phyloP scores from a whole-genome alignment of 1,140 invertebrate species.

The Anthonomus grandis region DNA sequence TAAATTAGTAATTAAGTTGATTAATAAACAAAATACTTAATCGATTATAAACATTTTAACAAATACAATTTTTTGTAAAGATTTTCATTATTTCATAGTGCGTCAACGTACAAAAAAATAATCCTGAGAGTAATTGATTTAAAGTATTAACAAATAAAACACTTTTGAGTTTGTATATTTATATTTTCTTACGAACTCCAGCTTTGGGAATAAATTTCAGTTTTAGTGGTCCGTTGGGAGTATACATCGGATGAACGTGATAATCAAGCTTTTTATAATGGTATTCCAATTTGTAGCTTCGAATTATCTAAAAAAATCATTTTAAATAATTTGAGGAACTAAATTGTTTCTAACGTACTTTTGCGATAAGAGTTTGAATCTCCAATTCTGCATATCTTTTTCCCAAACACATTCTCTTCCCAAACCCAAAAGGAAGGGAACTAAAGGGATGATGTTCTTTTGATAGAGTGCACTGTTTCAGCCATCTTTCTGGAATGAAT shows the following conservation, averaged over 20 bases:
- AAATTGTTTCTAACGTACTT: conserved; percentile 52
- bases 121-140: too few species aligned
- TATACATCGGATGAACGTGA: conserved; percentile 70
- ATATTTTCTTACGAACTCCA: too few species aligned
- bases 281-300: conserved; percentile 64
- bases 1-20: too few species aligned
- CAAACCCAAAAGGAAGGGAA: conserved; percentile 71
- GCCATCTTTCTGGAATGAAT: conserved; percentile 78
- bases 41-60: too few species aligned
- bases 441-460: conserved; percentile 58
- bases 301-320: conserved; percentile 66
- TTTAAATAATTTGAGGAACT: too few species aligned
- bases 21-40: too few species aligned
- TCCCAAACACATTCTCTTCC: conserved; percentile 71
- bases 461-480: conserved; percentile 51
- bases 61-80: too few species aligned
- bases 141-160: too few species aligned
- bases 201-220: conserved; percentile 57
- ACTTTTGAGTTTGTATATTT: too few species aligned
- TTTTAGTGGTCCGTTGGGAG: conserved; percentile 66
- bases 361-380: conserved; percentile 64
- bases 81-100: too few species aligned
- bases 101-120: too few species aligned
- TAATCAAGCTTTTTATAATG: conserved; percentile 63
- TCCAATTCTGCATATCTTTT: conserved; percentile 71